Conservation (phyloP, 2,888 invertebrate species). For the Himalopsyche japonica region DNA sequence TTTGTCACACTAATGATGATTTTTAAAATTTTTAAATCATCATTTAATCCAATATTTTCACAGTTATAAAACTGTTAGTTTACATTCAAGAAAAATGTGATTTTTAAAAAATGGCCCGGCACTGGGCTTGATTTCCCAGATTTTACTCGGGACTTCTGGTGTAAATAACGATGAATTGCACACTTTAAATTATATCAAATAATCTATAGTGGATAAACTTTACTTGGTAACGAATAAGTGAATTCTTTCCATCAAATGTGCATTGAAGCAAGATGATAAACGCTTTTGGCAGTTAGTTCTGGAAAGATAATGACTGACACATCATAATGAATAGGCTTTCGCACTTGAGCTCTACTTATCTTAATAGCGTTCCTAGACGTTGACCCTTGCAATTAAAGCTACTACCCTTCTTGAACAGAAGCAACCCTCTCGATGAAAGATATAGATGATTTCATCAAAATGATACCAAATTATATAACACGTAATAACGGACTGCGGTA, state of each 20-base stretch:
- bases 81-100: too few relatives aligned
- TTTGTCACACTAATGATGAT: too few relatives aligned
- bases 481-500: neutral
- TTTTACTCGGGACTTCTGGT: too few relatives aligned
- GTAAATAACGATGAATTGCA: too few relatives aligned
- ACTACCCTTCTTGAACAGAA: constrained; percentile 22
- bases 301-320: constrained; percentile 34
- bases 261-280: neutral
- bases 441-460: neutral
- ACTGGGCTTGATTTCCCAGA: too few relatives aligned
- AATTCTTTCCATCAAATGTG: neutral
- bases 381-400: constrained; percentile 39
- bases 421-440: constrained; percentile 14
- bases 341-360: constrained; percentile 32
- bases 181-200: too few relatives aligned
- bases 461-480: neutral
- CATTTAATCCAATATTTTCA: too few relatives aligned
- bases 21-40: too few relatives aligned
- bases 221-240: too few relatives aligned
- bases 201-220: too few relatives aligned
- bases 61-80: too few relatives aligned
- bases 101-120: too few relatives aligned
- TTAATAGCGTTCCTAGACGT: constrained; percentile 27
- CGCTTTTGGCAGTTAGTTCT: neutral
- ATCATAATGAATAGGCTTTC: constrained; percentile 34